phyloP scores from a whole-genome alignment of 2,888 invertebrate genomes.

The Eupithecia dodoneata region DNA sequence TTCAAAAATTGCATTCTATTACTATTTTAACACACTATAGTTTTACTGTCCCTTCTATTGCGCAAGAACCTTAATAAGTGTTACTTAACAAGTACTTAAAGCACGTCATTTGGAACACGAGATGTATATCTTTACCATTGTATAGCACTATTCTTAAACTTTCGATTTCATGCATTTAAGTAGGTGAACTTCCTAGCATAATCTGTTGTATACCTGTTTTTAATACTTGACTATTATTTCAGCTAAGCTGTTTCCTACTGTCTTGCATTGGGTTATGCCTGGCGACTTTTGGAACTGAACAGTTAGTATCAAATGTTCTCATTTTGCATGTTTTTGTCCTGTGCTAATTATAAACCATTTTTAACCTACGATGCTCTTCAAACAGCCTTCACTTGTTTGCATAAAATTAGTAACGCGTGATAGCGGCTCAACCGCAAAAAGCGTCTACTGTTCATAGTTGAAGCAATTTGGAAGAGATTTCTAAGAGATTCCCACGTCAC shows the following conservation, averaged over 20 bases:
- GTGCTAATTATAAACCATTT: not conserved
- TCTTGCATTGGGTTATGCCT: slow-evolving; percentile 76
- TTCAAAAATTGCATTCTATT: not conserved
- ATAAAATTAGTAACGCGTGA: slow-evolving; percentile 13
- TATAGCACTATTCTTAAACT: slow-evolving; percentile 47
- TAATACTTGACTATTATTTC: slow-evolving; percentile 66
- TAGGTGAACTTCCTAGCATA: slow-evolving; percentile 7
- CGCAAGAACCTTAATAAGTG: slow-evolving; percentile 6
- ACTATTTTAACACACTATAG: not conserved
- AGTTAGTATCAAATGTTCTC: slow-evolving; percentile 69
- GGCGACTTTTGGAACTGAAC: slow-evolving; percentile 81
- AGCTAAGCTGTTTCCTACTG: slow-evolving; percentile 77
- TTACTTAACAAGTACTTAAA: slow-evolving; percentile 18
- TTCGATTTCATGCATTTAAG: slow-evolving; percentile 50
- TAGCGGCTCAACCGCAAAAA: slow-evolving; percentile 65
- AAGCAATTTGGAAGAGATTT: slow-evolving; percentile 73
- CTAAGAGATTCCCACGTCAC: slow-evolving; percentile 76
- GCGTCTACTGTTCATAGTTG: slow-evolving; percentile 50
- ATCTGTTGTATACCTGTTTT: slow-evolving; percentile 1
- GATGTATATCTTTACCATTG: slow-evolving; percentile 39
- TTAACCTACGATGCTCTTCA: not conserved
- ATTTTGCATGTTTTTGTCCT: not conserved
- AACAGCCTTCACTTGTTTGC: not conserved
- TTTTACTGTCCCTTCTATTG: not conserved
- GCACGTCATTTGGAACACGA: slow-evolving; percentile 46